These are phyloP conservation scores for Limnephilus marmoratus DNA, from an alignment of 2,888 invertebrate species.

Conservation along the genomic window DNA sequence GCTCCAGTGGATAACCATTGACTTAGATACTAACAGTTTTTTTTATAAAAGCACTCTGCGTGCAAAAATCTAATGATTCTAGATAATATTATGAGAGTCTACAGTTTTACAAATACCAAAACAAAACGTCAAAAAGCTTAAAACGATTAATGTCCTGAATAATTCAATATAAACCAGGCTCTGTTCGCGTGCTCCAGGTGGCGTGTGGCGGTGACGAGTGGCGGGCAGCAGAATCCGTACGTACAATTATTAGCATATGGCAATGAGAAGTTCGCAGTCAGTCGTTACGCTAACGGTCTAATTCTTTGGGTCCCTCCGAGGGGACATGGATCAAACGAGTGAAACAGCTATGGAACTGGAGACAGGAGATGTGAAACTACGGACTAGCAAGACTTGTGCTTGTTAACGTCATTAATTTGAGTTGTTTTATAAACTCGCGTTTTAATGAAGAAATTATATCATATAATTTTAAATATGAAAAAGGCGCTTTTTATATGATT, in stretches of 20 bases:
- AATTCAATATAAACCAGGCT: not conserved
- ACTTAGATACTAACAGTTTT: not conserved
- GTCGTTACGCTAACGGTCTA: not conserved
- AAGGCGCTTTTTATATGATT: not conserved
- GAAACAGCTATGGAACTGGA: not conserved
- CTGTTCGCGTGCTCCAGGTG: not conserved
- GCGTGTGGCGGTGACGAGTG: not conserved
- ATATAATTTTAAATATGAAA: not conserved
- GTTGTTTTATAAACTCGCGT: not conserved
- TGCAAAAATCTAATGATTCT: not conserved
- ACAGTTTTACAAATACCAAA: not conserved
- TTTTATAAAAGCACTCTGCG: not conserved
- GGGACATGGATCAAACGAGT: not conserved
- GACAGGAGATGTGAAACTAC: not conserved
- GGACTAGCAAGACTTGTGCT: not conserved
- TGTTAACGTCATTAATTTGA: not conserved
- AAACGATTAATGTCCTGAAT: not conserved
- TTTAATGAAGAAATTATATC: not conserved
- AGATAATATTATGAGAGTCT: not conserved
- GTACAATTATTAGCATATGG: constrained; percentile 16
- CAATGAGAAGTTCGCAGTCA: constrained; percentile 28
- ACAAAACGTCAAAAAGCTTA: not conserved
- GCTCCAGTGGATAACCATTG: not conserved
- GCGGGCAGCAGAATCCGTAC: not conserved
- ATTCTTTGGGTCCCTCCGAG: constrained; percentile 4